Evolutionary conservation across 2,797 vertebrate genomes (phyloP).

Genomic region (Antennarius maculatus): DNA sequence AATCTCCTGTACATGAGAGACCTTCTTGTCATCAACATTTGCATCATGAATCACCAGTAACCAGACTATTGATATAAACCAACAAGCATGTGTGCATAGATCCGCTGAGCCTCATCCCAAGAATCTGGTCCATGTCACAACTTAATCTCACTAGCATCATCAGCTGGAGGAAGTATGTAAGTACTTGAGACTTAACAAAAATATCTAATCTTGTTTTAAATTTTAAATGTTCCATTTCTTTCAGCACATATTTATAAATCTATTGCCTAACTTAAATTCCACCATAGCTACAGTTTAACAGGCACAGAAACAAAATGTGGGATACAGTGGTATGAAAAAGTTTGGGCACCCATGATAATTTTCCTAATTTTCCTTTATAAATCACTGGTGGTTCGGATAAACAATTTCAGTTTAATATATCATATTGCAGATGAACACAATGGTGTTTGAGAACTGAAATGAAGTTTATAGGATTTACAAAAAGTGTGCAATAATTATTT

Average conservation of each 20-base stretch:
- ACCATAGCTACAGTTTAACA: conserved; percentile 9
- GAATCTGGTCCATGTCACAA: conserved; percentile 53
- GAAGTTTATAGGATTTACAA: too few relatives aligned
- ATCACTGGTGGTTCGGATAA: too few relatives aligned
- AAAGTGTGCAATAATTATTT: too few relatives aligned
- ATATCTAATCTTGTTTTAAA: conserved; percentile 10
- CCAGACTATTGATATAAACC: conserved; percentile 66
- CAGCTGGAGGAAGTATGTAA: conserved; percentile 30
- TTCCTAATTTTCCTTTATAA: too few relatives aligned
- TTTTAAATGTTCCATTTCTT: not conserved
- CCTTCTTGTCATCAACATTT: conserved; percentile 62
- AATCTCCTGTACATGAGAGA: conserved; percentile 5
- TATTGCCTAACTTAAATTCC: conserved; percentile 8
- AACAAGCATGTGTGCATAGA: conserved; percentile 37
- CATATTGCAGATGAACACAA: too few relatives aligned
- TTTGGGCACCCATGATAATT: too few relatives aligned
- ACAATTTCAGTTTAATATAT: too few relatives aligned
- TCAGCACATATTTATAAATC: conserved; percentile 10
- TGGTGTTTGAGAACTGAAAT: too few relatives aligned
- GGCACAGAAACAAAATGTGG: too few relatives aligned
- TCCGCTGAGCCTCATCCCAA: conserved; percentile 54
- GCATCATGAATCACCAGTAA: conserved; percentile 67
- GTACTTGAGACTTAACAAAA: conserved; percentile 14
- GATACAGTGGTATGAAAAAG: too few relatives aligned
- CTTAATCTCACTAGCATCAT: conserved; percentile 50